phyloP scores from a whole-genome alignment of 2,888 invertebrate species.

The Steinernema hermaphroditum region DNA sequence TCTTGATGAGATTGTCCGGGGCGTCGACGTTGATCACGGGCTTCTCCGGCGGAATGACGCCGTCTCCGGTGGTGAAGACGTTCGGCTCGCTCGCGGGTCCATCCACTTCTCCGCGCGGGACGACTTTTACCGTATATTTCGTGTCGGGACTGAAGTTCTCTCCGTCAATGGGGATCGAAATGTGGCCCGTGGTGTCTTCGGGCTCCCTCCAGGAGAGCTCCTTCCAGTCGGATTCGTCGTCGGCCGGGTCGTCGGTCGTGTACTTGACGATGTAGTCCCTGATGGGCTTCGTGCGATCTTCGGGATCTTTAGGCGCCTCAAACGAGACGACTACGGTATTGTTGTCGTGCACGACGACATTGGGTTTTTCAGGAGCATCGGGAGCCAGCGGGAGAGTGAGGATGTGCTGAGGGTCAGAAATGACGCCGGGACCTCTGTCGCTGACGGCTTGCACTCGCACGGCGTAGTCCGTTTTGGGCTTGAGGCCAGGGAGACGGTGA shows the following conservation, averaged over 20 bases:
- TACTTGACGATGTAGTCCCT: constrained; percentile 62
- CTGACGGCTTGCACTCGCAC: constrained; percentile 62
- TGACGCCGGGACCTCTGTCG: constrained; percentile 63
- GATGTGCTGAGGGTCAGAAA: constrained; percentile 56
- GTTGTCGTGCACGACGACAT: constrained; percentile 57
- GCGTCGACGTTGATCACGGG: constrained; percentile 63
- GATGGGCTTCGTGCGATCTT: constrained; percentile 56
- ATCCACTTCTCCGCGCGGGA: constrained; percentile 59
- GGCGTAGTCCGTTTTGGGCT: constrained; percentile 61
- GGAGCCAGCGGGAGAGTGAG: constrained; percentile 58
- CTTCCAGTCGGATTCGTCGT: constrained; percentile 63
- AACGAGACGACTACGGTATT: constrained; percentile 61
- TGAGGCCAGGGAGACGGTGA: constrained; percentile 51
- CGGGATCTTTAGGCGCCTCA: constrained; percentile 57
- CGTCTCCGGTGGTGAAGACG: constrained; percentile 58
- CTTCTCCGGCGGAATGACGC: constrained; percentile 60
- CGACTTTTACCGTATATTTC: constrained; percentile 59
- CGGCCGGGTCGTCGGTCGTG: constrained; percentile 59
- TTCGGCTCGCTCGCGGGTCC: constrained; percentile 54
- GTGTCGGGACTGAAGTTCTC: constrained; percentile 65
- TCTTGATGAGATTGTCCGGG: constrained; percentile 56
- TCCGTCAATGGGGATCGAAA: constrained; percentile 58
- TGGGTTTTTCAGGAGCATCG: constrained; percentile 40
- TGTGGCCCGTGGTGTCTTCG: constrained; percentile 49
- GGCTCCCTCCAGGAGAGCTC: constrained; percentile 59